These are phyloP conservation scores for Platalea minor DNA, from an alignment of 2,797 vertebrate genomes.

Conservation along the genomic window DNA sequence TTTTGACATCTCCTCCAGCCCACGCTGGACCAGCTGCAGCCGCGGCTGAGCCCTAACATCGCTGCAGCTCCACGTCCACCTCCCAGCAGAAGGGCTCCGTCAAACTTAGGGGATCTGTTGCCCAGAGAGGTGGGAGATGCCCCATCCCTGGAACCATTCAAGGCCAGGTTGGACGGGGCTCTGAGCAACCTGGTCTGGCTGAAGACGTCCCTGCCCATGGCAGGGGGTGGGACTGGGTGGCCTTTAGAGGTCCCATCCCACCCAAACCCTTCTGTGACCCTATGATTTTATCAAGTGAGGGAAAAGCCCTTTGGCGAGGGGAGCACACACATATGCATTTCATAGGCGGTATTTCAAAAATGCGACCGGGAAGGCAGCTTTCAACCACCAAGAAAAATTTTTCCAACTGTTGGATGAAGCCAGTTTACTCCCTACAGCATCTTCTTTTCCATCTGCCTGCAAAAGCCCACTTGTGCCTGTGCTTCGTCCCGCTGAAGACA, in stretches of 20 bases:
- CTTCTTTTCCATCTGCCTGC: not conserved
- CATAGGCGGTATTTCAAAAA: not conserved
- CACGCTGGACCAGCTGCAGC: not conserved
- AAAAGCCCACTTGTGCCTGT: not conserved
- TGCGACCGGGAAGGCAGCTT: fast-evolving
- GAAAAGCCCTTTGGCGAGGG: not conserved
- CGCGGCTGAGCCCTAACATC: fast-evolving
- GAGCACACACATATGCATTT: not conserved
- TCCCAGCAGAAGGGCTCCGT: not conserved
- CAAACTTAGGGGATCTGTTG: not conserved
- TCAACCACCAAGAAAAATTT: not conserved
- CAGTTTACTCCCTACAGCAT: not conserved
- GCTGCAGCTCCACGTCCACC: not conserved
- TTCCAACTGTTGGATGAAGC: not conserved
- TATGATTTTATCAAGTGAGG: not conserved
- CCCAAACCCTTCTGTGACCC: not conserved
- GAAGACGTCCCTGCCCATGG: not conserved
- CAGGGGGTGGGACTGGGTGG: fast-evolving
- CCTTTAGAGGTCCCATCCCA: not conserved
- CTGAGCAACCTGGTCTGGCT: fast-evolving
- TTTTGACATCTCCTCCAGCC: not conserved
- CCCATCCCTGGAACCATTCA: not conserved
- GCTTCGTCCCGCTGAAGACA: not conserved
- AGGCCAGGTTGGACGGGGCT: fast-evolving
- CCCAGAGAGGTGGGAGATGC: not conserved